A percentile compares a stretch with the other conserved stretches of the same genome.
phyloP scores from a whole-genome alignment of 2,797 vertebrate species.

The Sebastiscus albofasciatus region DNA sequence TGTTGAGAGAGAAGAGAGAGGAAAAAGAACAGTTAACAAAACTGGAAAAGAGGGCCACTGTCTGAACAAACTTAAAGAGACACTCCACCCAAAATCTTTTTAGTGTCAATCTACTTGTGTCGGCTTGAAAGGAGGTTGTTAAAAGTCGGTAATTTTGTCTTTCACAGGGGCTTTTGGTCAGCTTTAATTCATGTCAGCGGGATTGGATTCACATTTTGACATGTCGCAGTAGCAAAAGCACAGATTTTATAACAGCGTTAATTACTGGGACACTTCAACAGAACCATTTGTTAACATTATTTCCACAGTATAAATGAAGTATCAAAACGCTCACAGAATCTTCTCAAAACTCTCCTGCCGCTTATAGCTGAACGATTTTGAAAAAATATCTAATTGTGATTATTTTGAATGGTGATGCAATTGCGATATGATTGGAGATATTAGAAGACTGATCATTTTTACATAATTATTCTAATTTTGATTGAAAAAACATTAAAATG shows the following conservation, averaged over 20 bases:
- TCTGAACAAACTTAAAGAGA: slow-evolving; percentile 37
- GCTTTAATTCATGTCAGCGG: not conserved
- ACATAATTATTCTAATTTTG: too few species aligned
- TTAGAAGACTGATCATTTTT: too few species aligned
- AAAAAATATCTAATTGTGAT: too few species aligned
- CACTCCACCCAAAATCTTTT: slow-evolving; percentile 13
- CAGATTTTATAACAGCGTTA: not conserved
- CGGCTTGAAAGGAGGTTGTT: slow-evolving; percentile 9
- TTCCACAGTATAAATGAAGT: not conserved
- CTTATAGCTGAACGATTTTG: not conserved
- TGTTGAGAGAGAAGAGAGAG: slow-evolving; percentile 70
- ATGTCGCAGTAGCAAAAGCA: not conserved
- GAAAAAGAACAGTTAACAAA: slow-evolving; percentile 49
- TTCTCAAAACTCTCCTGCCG: not conserved
- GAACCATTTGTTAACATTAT: not conserved
- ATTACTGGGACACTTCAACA: not conserved
- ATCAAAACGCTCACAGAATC: not conserved
- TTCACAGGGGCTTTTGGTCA: not conserved
- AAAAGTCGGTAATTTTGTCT: not conserved
- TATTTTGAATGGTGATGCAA: too few species aligned
- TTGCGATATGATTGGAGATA: too few species aligned
- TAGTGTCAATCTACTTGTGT: slow-evolving; percentile 3
- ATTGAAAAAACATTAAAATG: too few species aligned
- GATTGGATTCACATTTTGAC: slow-evolving; percentile 2
- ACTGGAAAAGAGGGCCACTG: slow-evolving; percentile 13